Conservation (phyloP, 2,888 invertebrate genomes). For the Trimorus sp. region DNA sequence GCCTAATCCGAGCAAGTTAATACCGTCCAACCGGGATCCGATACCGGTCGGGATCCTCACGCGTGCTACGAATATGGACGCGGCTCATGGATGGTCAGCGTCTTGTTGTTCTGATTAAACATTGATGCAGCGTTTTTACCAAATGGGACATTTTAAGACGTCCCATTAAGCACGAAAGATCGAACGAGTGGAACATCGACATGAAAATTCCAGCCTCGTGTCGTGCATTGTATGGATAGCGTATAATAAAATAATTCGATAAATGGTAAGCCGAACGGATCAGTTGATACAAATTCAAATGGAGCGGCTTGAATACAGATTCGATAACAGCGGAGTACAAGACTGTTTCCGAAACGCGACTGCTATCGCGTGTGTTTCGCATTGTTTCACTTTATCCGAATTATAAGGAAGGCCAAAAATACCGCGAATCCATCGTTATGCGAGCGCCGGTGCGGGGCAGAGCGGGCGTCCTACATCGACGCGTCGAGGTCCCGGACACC, state of each 20-base stretch:
- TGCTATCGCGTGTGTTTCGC: not conserved
- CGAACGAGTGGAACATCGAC: no score
- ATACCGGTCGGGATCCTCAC: slow-evolving; percentile 51
- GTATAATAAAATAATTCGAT: no score
- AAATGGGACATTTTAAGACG: no score
- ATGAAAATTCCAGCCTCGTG: no score
- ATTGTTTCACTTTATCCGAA: slow-evolving; percentile 14
- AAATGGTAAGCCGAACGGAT: no score
- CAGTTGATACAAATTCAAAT: no score
- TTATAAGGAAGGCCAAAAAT: slow-evolving; percentile 33
- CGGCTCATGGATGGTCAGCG: slow-evolving; percentile 38
- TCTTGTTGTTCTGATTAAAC: slow-evolving; percentile 20
- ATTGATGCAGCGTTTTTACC: not conserved
- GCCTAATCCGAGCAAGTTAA: slow-evolving; percentile 74
- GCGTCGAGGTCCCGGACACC: slow-evolving; percentile 41
- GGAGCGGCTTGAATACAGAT: no score
- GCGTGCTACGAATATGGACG: slow-evolving; percentile 58
- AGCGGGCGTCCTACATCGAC: slow-evolving; percentile 47
- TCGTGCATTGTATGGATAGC: no score
- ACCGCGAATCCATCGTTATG: slow-evolving; percentile 28
- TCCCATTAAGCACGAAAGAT: no score
- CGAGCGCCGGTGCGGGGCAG: slow-evolving; percentile 16
- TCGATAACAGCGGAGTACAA: no score
- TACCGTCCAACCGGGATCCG: slow-evolving; percentile 68
- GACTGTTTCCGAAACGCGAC: no score